A percentile compares a stretch with the other conserved stretches of the same genome.
These are phyloP conservation scores for Rhyzopertha dominica DNA, from an alignment of 1,140 invertebrate genomes.

Conservation along the genomic window DNA sequence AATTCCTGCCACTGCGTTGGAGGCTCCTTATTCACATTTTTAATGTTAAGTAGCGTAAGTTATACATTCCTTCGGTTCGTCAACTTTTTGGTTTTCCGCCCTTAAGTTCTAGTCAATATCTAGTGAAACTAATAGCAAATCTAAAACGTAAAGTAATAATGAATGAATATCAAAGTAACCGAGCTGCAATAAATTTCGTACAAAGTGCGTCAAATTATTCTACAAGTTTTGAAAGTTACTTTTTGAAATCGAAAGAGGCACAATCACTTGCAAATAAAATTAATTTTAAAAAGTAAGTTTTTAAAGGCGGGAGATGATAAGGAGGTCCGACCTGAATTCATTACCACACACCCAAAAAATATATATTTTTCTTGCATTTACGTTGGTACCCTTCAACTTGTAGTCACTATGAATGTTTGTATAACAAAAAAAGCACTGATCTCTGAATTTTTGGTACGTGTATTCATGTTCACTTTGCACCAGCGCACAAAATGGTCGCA, in stretches of 20 bases:
- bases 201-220: background rate
- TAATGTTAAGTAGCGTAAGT: no score
- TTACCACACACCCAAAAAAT: slow-evolving; percentile 27
- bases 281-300: slow-evolving; percentile 18
- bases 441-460: slow-evolving; percentile 28
- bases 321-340: no score
- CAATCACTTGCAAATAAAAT: slow-evolving; percentile 32
- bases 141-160: slow-evolving; percentile 24
- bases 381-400: slow-evolving; percentile 19
- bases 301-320: no score
- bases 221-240: slow-evolving; percentile 17
- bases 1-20: no score
- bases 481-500: slow-evolving; percentile 25
- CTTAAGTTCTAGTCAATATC: slow-evolving; percentile 23
- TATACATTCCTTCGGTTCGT: no score
- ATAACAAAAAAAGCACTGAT: slow-evolving; percentile 34
- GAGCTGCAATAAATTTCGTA: slow-evolving; percentile 25
- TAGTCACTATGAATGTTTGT: slow-evolving; percentile 32
- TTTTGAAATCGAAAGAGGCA: slow-evolving; percentile 28
- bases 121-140: slow-evolving; percentile 15
- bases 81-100: no score
- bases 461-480: slow-evolving; percentile 36
- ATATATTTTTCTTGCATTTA: slow-evolving; percentile 36
- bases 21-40: no score
- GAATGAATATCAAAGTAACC: slow-evolving; percentile 24